Evolutionary conservation across 2,797 vertebrate genomes (phyloP).

Genomic region (Mormyrops attenuatus): DNA sequence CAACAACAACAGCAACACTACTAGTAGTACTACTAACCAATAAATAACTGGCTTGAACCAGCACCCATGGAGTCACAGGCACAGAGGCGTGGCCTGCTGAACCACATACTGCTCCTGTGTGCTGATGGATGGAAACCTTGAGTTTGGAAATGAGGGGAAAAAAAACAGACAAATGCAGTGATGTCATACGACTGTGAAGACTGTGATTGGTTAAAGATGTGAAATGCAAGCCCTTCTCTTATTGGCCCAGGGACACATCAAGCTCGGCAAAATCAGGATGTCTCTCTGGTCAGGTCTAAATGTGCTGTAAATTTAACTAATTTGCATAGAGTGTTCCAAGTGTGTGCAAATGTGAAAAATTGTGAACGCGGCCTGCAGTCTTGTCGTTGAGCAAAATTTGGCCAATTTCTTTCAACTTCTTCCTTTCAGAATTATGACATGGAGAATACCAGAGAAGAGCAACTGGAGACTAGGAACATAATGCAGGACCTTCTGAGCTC

Average conservation of each 20-base stretch:
- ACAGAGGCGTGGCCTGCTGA: not conserved
- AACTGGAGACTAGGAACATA: conserved; percentile 37
- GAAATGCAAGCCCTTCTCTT: not conserved
- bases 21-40: not conserved
- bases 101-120: not conserved
- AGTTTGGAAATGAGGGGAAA: not conserved
- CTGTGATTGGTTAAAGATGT: not conserved
- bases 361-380: not conserved
- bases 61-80: not conserved
- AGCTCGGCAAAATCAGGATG: not conserved
- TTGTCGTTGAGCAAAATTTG: not conserved
- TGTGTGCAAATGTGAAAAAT: not conserved
- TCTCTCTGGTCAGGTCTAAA: not conserved
- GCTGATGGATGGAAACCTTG: not conserved
- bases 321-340: not conserved
- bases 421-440: conserved; percentile 28
- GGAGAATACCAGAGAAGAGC: conserved; percentile 26
- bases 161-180: not conserved
- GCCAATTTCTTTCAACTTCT: not conserved
- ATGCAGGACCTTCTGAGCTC: conserved; percentile 35
- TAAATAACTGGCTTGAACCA: not conserved
- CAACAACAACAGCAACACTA: not conserved
- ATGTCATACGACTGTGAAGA: not conserved
- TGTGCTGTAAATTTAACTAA: not conserved
- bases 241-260: not conserved